Base-by-base conservation (phyloP, 2,113 vertebrate genomes). In the Chionis minor region DNA sequence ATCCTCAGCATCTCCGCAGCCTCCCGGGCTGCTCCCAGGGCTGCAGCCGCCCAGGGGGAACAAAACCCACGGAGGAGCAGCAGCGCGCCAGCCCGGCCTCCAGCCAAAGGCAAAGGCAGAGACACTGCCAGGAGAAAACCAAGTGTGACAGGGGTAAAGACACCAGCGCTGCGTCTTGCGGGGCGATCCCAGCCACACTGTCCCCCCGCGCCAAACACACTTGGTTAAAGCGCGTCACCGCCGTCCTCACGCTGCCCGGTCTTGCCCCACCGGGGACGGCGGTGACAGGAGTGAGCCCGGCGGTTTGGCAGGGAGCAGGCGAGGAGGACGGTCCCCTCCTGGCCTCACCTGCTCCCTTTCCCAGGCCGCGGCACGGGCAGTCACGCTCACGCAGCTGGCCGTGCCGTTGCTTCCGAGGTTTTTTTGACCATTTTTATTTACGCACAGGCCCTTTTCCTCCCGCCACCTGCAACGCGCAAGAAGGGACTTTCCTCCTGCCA, bases 11-110 rank as follows among this genome's bases (percentile, higher is more conserved):
- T 12, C 26, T 45, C 52, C 19, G 26, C 26, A 47, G 63, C 40
- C 20, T 38, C 19, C 13, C 8, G 1, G 56, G 16, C 38, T 16
- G 11, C 9, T 23, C 22, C 35, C 47, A 33, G 17, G 28, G 17
- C 32, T 12, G 9, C 3, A 2, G 17, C 10, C 47, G 6, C 47
- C 45, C 35, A 12, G 13, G 49, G 8, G 30, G 17, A 9, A 20
- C 30, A 9, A 32, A 30, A 19, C 22, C 47, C 7, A 7, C 47
- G 4, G 17, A 33, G 22, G 12, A 32, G 35, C 47, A 32, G 15
- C 12, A 6, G 7, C 6, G 14, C 14, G 1, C 27, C 6, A 6
- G 4, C 6, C n/a, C 5, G 12, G 15, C 32, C n/a, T 23, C n/a
- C 27, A 8, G 8, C 0, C 40, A 30, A 72, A 52, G 28, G 51